These are phyloP conservation scores for Noctua janthe DNA, from an alignment of 2,888 invertebrate species.

Conservation along the genomic window DNA sequence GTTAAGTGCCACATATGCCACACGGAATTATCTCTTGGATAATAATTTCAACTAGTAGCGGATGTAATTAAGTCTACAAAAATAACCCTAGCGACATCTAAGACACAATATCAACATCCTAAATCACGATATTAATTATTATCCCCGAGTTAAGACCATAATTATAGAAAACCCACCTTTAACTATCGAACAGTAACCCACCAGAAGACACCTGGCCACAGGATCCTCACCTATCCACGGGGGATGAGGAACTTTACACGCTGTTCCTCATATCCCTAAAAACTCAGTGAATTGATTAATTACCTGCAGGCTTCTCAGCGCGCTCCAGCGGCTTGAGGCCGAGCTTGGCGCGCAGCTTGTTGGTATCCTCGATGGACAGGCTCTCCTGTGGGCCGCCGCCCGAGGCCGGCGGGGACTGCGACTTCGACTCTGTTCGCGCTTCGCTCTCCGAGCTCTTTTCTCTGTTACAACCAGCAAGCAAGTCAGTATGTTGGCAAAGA, in stretches of 20 bases:
- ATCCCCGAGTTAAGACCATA: neutral
- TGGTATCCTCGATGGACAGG: conserved; percentile 96
- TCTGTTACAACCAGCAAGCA: conserved; percentile 42
- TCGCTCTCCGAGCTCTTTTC: conserved; percentile 70
- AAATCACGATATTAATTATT: neutral
- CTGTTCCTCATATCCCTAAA: neutral
- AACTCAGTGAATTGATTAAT: neutral
- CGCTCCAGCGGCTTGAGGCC: conserved; percentile 97
- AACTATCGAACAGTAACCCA: neutral
- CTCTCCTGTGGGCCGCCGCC: conserved; percentile 86
- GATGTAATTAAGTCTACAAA: neutral
- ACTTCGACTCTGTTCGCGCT: conserved; percentile 54
- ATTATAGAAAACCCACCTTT: neutral
- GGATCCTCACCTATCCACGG: neutral
- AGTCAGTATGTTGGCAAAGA: neutral
- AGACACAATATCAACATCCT: neutral
- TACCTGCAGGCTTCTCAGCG: conserved; percentile 84
- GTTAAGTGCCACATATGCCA: neutral
- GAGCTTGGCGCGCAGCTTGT: conserved; percentile 97
- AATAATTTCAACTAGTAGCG: neutral
- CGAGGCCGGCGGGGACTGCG: conserved; percentile 74
- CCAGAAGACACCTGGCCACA: neutral
- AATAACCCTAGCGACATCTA: neutral
- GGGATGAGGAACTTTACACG: neutral
- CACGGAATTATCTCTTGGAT: neutral